Evolutionary conservation across 2,113 vertebrate genomes (phyloP).

Genomic region (Oenanthe melanoleuca): DNA sequence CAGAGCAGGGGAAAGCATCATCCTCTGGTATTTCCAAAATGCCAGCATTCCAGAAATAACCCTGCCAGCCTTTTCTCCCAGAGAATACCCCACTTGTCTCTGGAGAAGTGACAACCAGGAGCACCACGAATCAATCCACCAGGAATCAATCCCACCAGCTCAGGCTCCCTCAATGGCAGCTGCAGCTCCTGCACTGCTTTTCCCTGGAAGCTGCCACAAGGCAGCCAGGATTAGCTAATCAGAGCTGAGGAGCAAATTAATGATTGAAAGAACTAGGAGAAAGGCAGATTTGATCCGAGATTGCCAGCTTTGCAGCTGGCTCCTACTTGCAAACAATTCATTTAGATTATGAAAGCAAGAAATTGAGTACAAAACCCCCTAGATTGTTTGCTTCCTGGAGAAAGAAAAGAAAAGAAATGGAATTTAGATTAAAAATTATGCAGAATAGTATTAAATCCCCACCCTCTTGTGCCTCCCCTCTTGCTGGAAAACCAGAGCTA

Average conservation of each 20-base stretch:
- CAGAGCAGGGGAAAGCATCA: slow-evolving; percentile 6
- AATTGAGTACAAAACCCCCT: slow-evolving; percentile 63
- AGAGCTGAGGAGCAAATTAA: slow-evolving; percentile 48
- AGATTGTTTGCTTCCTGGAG: slow-evolving; percentile 66
- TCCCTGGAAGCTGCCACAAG: not conserved
- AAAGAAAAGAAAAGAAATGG: slow-evolving; percentile 66
- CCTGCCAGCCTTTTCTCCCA: not conserved
- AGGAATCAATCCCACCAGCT: not conserved
- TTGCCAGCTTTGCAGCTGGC: slow-evolving; percentile 63
- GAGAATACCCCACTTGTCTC: not conserved
- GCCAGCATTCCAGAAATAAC: slow-evolving; percentile 47
- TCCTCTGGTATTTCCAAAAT: slow-evolving; percentile 49
- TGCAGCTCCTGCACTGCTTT: not conserved
- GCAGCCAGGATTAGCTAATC: slow-evolving; percentile 47
- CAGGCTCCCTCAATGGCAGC: not conserved
- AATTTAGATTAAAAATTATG: slow-evolving; percentile 72
- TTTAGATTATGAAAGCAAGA: slow-evolving; percentile 70
- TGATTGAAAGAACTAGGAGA: slow-evolving; percentile 7
- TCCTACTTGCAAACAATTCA: slow-evolving; percentile 73
- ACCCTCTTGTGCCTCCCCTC: slow-evolving; percentile 38
- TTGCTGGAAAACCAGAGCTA: slow-evolving; percentile 43
- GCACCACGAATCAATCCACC: not conserved
- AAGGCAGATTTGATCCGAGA: slow-evolving; percentile 28
- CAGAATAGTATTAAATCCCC: slow-evolving; percentile 52
- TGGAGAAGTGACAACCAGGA: not conserved